Conservation (phyloP, 2,113 vertebrate species). For the Amia ocellicauda region DNA sequence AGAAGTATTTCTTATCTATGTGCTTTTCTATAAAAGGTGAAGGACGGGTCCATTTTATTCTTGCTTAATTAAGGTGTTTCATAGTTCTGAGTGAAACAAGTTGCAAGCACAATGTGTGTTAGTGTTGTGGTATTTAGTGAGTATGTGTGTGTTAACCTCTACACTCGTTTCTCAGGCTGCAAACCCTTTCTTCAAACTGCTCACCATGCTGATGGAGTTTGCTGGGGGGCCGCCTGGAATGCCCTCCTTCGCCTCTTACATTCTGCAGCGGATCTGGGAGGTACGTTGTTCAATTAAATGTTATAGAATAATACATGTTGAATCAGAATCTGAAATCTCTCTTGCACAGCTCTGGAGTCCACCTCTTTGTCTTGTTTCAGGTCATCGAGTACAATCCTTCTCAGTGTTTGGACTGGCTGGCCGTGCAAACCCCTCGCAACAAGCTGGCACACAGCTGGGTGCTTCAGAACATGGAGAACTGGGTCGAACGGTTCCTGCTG, state of each 20-base stretch:
- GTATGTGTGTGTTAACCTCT: too few relatives aligned
- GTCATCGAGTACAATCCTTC: slow-evolving; percentile 98
- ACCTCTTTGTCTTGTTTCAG: slow-evolving; percentile 50
- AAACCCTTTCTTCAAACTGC: slow-evolving; percentile 97
- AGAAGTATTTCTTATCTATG: too few relatives aligned
- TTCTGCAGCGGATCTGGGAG: slow-evolving; percentile 99
- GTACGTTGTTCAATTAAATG: slow-evolving; percentile 58
- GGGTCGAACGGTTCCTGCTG: slow-evolving; percentile 96
- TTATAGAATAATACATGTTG: too few relatives aligned
- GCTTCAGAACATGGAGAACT: slow-evolving; percentile 98
- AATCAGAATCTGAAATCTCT: too few relatives aligned
- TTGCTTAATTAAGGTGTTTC: too few relatives aligned
- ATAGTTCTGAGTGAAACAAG: too few relatives aligned
- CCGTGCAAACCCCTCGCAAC: slow-evolving; percentile 94
- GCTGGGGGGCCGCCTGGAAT: slow-evolving; percentile 95
- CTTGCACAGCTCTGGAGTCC: too few relatives aligned
- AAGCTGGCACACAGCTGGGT: slow-evolving; percentile 99
- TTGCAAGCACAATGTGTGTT: too few relatives aligned
- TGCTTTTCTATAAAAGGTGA: too few relatives aligned
- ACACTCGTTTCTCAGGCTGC: too few relatives aligned
- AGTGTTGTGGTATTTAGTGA: too few relatives aligned
- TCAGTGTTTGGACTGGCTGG: slow-evolving; percentile 97
- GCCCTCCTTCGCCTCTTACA: slow-evolving; percentile 96
- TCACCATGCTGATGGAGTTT: slow-evolving; percentile 99
- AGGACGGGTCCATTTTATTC: too few relatives aligned